Base-by-base conservation (phyloP, 2,113 vertebrate genomes). In the Epinephelus moara region DNA sequence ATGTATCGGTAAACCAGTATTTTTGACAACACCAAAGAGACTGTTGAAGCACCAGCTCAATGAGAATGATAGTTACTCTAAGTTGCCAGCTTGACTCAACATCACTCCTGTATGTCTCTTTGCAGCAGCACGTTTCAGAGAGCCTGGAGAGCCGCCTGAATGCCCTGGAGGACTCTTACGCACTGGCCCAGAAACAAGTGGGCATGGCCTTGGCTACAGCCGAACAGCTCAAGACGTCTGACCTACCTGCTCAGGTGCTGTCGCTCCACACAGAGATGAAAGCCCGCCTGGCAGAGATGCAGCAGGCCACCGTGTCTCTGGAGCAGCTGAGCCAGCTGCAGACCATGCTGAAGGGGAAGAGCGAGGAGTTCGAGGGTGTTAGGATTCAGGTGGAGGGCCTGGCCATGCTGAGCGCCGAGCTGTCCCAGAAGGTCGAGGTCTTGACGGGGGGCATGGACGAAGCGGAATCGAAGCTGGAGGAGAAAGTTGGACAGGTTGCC, bases 261-360 rank as follows among this genome's bases (percentile, higher is more conserved):
- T 91, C 92, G 3, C 93, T 95, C 37, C 94, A 95, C 77, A 91
- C 89, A 0, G 94, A 96, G 87, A 94, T 95, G 93, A 93, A 93
- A 49, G 19, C 82, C 3, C 89, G 92, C 8, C 87, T 95, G 79
- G 72, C 81, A 1, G 94, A 95, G 84, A 83, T 94, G 85, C 93
- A 93, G 78, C 88, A 91, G 47, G 82, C 85, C 45, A 85, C 87
- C 0, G 92, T 90, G 71, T 92, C 94, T 4, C 45, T 79, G 64
- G 92, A 93, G 63, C 91, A 94, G 8, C 85, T 95, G 84, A 64
- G 56, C n/a, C 81, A 82, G 33, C 78, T 95, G 57, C 88, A 85
- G 83, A 67, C 47, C 45, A 42, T 45, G 57, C 55, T 94, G 57
- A 53, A 61, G 45, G 77, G 25, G 42, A 87, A 87, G 75, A 87